Evolutionary conservation across 1,140 invertebrate species (phyloP).

Genomic region (Olivierus martensii): DNA sequence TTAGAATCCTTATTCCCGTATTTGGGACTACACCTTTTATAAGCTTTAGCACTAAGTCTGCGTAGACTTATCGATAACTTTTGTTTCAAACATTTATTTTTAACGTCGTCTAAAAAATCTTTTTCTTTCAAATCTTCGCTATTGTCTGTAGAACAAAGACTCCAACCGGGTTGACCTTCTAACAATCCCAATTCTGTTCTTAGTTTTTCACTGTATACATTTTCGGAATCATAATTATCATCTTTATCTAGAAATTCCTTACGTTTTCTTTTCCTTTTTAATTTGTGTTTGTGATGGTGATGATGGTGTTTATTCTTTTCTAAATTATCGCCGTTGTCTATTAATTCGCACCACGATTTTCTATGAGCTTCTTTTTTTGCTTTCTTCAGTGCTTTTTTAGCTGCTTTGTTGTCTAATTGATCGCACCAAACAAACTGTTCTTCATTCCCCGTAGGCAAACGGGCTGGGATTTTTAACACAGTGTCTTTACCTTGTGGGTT

Average conservation of each 20-base stretch:
- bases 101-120: neutral
- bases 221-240: neutral
- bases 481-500: slow-evolving; percentile 57
- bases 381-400: neutral
- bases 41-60: neutral
- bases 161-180: neutral
- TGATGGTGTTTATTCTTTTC: neutral
- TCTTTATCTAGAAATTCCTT: neutral
- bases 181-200: neutral
- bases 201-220: neutral
- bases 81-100: neutral
- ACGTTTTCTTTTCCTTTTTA: neutral
- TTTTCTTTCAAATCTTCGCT: neutral
- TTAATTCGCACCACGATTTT: neutral
- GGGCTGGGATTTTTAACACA: slow-evolving; percentile 68
- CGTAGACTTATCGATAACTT: neutral
- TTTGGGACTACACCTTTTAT: neutral
- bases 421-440: neutral
- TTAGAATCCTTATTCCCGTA: neutral
- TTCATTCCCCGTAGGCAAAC: slow-evolving; percentile 23
- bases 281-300: slow-evolving; percentile 1
- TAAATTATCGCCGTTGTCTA: neutral
- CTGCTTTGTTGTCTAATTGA: neutral
- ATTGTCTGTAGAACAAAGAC: neutral
- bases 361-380: neutral